These are phyloP conservation scores for Pygoscelis antarcticus DNA, from an alignment of 2,113 vertebrate genomes.

Conservation along the genomic window DNA sequence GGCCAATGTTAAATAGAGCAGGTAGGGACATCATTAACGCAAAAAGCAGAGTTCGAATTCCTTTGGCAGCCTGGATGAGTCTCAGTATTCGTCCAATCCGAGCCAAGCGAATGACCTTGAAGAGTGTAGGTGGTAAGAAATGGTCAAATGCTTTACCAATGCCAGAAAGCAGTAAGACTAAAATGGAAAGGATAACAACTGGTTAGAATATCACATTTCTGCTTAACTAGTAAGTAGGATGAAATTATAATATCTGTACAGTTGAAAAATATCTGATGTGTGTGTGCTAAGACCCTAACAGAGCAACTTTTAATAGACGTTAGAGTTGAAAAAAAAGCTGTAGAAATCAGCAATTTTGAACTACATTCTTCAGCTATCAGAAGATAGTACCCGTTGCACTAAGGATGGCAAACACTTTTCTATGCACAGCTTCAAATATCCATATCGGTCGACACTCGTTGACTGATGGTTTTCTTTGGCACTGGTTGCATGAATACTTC, in stretches of 20 bases:
- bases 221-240: background rate
- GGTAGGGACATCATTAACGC: conserved; percentile 83
- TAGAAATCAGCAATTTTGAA: background rate
- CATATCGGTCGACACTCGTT: rapidly evolving
- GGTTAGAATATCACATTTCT: background rate
- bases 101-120: conserved; percentile 76
- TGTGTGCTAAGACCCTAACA: background rate
- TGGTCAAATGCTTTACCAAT: conserved; percentile 52
- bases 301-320: background rate
- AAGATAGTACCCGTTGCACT: background rate
- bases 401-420: background rate
- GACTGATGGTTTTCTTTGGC: background rate
- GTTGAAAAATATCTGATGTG: background rate
- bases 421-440: background rate
- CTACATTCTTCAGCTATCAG: background rate
- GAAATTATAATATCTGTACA: background rate
- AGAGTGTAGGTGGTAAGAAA: conserved; percentile 71
- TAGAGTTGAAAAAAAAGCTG: background rate
- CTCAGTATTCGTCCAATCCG: conserved; percentile 76
- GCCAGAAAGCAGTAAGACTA: conserved; percentile 69
- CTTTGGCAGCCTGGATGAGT: conserved; percentile 75
- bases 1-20: conserved; percentile 80
- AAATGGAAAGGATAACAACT: background rate
- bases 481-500: background rate
- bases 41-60: conserved; percentile 78